Base-by-base conservation (phyloP, 2,797 vertebrate genomes). In the Galaxias olidus region DNA sequence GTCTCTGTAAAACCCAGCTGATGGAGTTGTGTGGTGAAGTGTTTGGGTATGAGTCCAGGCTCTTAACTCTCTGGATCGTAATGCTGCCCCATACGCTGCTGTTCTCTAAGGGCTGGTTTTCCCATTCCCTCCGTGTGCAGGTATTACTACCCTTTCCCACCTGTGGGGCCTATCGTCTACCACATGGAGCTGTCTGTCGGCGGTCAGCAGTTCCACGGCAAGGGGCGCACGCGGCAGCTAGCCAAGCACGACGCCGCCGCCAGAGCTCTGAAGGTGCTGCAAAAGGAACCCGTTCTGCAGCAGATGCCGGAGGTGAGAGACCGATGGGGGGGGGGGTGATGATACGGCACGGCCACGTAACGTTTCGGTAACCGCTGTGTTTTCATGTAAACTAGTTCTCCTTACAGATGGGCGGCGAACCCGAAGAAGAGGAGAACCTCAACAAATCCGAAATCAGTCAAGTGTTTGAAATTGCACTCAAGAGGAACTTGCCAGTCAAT, bases 391-490 rank as follows among this genome's bases (percentile, higher is more conserved):
- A 44, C 9, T 30, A 50, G 1, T n/a, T 63, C 41, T 81, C 14
- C 66, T 59, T 83, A 71, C 89, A 99, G 98, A 91, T 96, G 79
- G 96, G 96, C 62, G 96, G 96, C 76, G 94, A 97, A 81, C 89
- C 91, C 4, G 92, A 89, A 83, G 92, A 99, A 87, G 96, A 99
- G 89, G 96, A 98, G 88, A 98, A 99, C 90, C 94, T 98, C 71
- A 99, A 98, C 92, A 99, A 99, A 90, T 99, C 96, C 65, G 97
- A 99, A 95, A 98, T 99, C 87, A 99, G 98, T 88, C 97, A 99
- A 93, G 97, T 99, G 83, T 99, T 98, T 92, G 98, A 99, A 92
- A 97, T 98, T 89, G 96, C 98, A 88, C 94, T 99, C 77, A 99
- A 98, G 90, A 94, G 96, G 88, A 98, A 98, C 89, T 89, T 99